Percentiles rank a stretch among this genome's conserved stretches.
Evolutionary conservation across 2,113 vertebrate species (phyloP).

Genomic region (Phainopepla nitens): DNA sequence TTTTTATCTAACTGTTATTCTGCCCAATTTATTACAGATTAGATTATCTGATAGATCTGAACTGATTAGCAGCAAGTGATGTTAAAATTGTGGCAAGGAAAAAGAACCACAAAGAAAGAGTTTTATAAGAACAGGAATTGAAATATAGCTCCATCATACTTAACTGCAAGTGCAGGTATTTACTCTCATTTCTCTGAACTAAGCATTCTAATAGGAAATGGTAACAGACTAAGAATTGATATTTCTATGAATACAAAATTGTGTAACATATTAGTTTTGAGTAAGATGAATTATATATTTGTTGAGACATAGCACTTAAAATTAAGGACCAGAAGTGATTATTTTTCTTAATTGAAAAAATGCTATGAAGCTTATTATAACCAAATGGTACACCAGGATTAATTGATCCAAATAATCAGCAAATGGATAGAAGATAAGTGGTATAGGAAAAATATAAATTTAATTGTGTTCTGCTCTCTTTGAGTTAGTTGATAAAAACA

Average conservation of each 20-base stretch:
- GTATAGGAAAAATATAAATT: background rate
- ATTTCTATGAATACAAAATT: background rate
- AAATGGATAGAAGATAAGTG: background rate
- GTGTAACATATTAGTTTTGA: slow-evolving; percentile 16
- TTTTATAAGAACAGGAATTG: background rate
- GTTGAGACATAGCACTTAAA: background rate
- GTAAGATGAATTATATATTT: slow-evolving; percentile 27
- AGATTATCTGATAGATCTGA: background rate
- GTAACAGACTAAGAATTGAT: background rate
- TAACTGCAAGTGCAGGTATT: background rate
- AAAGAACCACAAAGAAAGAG: background rate
- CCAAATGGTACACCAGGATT: background rate
- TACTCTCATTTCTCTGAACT: background rate
- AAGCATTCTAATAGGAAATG: background rate
- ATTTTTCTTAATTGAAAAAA: slow-evolving; percentile 49
- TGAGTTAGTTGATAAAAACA: background rate
- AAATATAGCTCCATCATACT: background rate
- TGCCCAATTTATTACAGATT: background rate
- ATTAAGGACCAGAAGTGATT: slow-evolving; percentile 18
- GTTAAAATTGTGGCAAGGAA: background rate
- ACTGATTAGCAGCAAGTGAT: background rate
- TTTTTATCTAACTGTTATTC: background rate
- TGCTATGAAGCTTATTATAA: background rate
- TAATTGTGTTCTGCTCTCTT: background rate
- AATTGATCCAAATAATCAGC: slow-evolving; percentile 14